A percentile compares a stretch with the other conserved stretches of the same genome.
These are phyloP conservation scores for Neotoxoptera formosana DNA, from an alignment of 1,140 invertebrate genomes.

Conservation along the genomic window DNA sequence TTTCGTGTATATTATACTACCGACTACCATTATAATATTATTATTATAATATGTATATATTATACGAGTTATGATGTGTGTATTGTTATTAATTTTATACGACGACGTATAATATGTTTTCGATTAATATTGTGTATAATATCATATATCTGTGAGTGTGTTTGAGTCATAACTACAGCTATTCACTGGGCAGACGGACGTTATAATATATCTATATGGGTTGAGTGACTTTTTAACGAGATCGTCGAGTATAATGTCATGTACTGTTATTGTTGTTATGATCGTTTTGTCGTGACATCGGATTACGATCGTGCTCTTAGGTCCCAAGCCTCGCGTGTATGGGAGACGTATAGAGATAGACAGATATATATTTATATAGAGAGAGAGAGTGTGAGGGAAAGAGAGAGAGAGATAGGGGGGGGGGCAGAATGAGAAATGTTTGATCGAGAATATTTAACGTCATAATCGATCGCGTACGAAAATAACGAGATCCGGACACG, in stretches of 20 bases:
- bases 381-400: not conserved
- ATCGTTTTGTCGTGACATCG: not conserved
- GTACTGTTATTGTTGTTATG: not conserved
- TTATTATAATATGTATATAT: not conserved
- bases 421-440: not conserved
- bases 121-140: not conserved
- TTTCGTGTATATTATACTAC: not conserved
- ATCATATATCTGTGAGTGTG: not conserved
- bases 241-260: not conserved
- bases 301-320: not conserved
- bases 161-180: not conserved
- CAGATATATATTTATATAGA: no score
- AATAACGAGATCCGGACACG: not conserved
- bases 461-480: not conserved
- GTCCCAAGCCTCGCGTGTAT: not conserved
- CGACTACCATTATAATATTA: not conserved
- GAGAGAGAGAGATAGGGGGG: accelerated
- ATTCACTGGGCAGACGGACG: not conserved
- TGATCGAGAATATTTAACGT: not conserved
- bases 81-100: not conserved
- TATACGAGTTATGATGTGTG: not conserved
- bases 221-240: conserved; percentile 1
- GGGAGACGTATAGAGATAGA: no score
- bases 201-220: not conserved
- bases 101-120: not conserved